Conservation (phyloP, 2,888 invertebrate genomes). For the Embidobia sp. region DNA sequence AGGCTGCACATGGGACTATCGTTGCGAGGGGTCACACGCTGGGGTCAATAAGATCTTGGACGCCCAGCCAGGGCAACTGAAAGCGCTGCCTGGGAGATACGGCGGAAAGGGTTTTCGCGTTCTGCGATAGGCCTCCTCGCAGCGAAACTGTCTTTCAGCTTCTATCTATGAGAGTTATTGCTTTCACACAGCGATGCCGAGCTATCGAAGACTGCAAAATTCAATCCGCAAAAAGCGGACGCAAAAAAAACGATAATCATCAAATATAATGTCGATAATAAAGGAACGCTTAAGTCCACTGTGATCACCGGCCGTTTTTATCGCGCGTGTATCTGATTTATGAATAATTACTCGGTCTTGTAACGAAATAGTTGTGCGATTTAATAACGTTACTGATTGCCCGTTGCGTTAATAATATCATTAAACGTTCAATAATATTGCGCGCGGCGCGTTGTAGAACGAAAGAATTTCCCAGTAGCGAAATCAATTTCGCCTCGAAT, state of each 20-base stretch:
- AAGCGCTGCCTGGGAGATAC: conserved; percentile 72
- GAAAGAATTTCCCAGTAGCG: conserved; percentile 26
- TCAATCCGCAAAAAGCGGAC: conserved; percentile 39
- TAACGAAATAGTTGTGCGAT: conserved; percentile 26
- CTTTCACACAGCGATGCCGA: conserved; percentile 42
- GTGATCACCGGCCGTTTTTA: no score
- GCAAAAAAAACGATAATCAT: conserved; percentile 55
- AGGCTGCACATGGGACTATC: conserved; percentile 52
- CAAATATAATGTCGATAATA: conserved; percentile 49
- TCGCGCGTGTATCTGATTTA: conserved; percentile 15
- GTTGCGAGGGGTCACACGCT: conserved; percentile 53
- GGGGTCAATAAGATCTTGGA: conserved; percentile 64
- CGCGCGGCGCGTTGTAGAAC: conserved; percentile 21
- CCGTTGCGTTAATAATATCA: conserved; percentile 39
- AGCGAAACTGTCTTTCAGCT: conserved; percentile 60
- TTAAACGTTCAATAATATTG: conserved; percentile 35
- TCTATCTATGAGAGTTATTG: conserved; percentile 66
- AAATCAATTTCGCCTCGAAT: conserved; percentile 29
- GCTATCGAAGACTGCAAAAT: conserved; percentile 21
- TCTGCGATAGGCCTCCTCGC: conserved; percentile 76
- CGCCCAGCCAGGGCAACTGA: conserved; percentile 65
- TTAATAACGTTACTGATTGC: conserved; percentile 29
- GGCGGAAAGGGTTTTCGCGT: conserved; percentile 81
- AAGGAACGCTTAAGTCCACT: conserved; percentile 12
- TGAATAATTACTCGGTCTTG: conserved; percentile 24